Evolutionary conservation across 2,797 vertebrate genomes (phyloP), one percentile per base, ranked within the genome.

Genomic region (Parotocinclus haroldoi): DNA sequence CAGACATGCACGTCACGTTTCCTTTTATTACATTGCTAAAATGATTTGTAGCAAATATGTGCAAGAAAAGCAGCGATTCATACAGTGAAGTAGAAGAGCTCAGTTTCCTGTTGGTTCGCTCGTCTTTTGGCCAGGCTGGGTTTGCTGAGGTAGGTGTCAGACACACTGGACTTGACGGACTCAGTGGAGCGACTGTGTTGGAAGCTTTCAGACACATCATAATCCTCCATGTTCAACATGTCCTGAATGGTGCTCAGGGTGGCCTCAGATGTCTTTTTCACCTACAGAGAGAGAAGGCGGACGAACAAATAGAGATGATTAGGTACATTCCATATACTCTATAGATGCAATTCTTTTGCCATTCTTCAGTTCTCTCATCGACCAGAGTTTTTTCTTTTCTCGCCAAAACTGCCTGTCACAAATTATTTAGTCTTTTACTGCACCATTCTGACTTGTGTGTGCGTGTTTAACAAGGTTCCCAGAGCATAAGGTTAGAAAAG

Each of bases 61-160:
- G 56, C 16, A 7, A 1, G 49, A 13, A 48, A 13, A 48, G 6
- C 3, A 4, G n/a, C 27, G 38, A 37, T 3, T 27, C 89, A 92
- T 87, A 98, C 96, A 9, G 90, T 98, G 85, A 99, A 98, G 81
- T 98, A 98, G 86, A 98, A 99, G 82, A 96, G 95, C 86, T 99
- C 96, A 0, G 96, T 99, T 89, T 99, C 96, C 76, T 99, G 96
- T 82, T 99, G 96, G 79, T 99, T 99, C 69, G 96, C 95, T 10
- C 96, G 85, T 38, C 92, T 88, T 85, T 99, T 99, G 80, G 96
- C 95, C 61, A 99, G 94, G 81, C 96, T 98, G 4, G 96, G 96
- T 54, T 98, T 98, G 91, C 96, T 99, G 92, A 99, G 89, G 91
- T 97, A 98, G 0, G 96, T 95, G 58, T 99, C 96, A 0, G 96